phyloP scores from a whole-genome alignment of 2,797 vertebrate genomes.

The Dromococcyx pavoninus region DNA sequence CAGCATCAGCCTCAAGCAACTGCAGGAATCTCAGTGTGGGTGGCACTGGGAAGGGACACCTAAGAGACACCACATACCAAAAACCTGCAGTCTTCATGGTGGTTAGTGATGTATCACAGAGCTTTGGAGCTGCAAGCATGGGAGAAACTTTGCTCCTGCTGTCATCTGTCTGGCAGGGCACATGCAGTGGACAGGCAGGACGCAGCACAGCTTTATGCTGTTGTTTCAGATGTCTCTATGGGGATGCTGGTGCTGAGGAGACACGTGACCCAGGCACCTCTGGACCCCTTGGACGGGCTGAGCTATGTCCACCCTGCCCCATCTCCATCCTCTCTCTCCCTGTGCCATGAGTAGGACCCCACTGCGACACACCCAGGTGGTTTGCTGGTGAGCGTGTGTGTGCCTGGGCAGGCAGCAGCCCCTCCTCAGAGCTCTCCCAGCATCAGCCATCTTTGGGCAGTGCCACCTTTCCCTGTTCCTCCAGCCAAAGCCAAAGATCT shows the following conservation, averaged over 20 bases:
- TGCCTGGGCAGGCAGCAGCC: background rate
- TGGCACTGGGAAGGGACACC: background rate
- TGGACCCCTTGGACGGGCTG: accelerated
- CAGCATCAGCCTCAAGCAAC: background rate
- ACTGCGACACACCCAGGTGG: background rate
- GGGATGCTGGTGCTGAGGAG: accelerated
- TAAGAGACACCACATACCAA: background rate
- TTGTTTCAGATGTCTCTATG: background rate
- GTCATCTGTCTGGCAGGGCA: background rate
- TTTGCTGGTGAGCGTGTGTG: background rate
- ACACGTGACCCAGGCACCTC: accelerated
- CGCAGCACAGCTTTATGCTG: background rate
- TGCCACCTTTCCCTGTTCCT: background rate
- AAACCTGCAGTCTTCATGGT: background rate
- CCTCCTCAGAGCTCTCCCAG: background rate
- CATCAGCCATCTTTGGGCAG: background rate
- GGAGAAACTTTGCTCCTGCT: background rate
- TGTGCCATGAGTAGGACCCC: accelerated
- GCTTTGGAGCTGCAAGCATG: background rate
- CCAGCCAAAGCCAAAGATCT: background rate
- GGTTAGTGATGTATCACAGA: background rate
- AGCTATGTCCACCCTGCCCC: accelerated
- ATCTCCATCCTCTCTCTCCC: background rate
- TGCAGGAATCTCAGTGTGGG: background rate
- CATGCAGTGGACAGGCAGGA: background rate